Conservation (phyloP, 2,113 vertebrate genomes). For the Danionella cerebrum region DNA sequence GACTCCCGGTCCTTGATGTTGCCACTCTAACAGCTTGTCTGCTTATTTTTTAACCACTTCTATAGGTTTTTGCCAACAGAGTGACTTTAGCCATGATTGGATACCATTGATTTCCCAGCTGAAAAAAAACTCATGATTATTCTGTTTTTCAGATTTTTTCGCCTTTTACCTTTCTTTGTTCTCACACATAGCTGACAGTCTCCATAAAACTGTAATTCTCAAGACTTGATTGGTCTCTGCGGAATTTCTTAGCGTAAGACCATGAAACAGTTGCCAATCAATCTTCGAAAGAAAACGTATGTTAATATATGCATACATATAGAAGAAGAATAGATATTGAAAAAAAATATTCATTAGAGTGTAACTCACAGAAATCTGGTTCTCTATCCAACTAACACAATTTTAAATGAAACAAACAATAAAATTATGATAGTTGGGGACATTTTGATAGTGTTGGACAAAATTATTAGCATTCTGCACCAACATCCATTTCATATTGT, state of each 20-base stretch:
- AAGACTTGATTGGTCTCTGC: background rate
- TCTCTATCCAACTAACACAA: too few species aligned
- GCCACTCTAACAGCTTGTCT: background rate
- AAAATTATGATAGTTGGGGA: too few species aligned
- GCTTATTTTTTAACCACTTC: background rate
- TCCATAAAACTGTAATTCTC: background rate
- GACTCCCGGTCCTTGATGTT: background rate
- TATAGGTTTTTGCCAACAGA: background rate
- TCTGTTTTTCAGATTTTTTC: background rate
- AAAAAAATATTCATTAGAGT: too few species aligned
- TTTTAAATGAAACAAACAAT: too few species aligned
- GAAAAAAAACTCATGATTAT: slow-evolving; percentile 6
- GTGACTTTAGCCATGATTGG: slow-evolving; percentile 6
- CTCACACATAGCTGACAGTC: background rate
- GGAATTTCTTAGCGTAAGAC: background rate
- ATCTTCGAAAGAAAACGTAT: background rate
- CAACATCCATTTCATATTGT: too few species aligned
- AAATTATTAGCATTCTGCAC: too few species aligned
- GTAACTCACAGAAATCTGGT: too few species aligned
- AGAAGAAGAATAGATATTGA: background rate
- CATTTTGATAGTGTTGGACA: too few species aligned
- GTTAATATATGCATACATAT: background rate
- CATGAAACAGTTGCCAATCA: background rate
- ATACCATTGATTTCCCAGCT: slow-evolving; percentile 3
- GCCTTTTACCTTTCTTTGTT: background rate